Evolutionary conservation across 2,113 vertebrate species (phyloP).

Genomic region (Mesoclemmys tuberculata): DNA sequence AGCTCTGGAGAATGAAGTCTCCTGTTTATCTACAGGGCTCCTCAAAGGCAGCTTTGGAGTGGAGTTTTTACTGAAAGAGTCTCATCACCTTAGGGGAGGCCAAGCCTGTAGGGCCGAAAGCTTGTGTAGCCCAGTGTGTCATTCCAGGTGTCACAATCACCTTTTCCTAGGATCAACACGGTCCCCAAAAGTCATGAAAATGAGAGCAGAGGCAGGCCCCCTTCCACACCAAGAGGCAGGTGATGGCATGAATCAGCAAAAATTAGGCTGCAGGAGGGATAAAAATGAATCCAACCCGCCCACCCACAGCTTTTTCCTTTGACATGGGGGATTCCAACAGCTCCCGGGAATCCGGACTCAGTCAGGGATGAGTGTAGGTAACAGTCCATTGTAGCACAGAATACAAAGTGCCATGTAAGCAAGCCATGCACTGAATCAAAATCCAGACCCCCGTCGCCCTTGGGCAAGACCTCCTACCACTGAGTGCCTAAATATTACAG

Average conservation of each 20-base stretch:
- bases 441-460: background rate
- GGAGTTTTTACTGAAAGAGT: background rate
- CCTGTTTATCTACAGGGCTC: background rate
- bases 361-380: background rate
- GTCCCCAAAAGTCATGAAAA: background rate
- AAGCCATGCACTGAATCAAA: background rate
- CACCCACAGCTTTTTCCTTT: background rate
- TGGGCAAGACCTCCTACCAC: background rate
- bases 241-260: background rate
- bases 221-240: background rate
- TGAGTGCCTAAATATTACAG: background rate
- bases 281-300: background rate
- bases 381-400: background rate
- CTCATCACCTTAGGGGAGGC: background rate
- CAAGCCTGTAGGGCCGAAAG: background rate
- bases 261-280: background rate
- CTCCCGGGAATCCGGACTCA: background rate
- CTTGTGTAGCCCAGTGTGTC: background rate
- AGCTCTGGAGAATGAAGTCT: background rate
- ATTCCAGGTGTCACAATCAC: background rate
- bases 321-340: background rate
- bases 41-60: background rate
- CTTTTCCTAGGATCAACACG: background rate
- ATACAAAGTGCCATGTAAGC: background rate
- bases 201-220: background rate